These are phyloP conservation scores for Bradypodion ventrale DNA, from an alignment of 2,797 vertebrate genomes.

Conservation along the genomic window DNA sequence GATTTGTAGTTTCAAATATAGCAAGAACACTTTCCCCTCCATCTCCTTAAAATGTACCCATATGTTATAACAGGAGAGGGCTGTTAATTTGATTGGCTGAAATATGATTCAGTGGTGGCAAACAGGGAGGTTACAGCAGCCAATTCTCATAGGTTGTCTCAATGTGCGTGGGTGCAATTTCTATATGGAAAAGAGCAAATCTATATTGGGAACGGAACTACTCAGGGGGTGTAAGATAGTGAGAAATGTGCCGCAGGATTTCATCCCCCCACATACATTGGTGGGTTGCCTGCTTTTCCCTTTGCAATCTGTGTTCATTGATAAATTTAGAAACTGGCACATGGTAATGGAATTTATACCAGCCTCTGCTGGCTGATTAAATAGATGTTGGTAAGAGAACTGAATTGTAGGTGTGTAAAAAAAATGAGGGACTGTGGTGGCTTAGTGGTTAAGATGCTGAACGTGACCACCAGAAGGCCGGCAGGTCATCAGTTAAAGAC, in stretches of 20 bases:
- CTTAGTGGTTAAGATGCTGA: too few relatives aligned
- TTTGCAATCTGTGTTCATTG: background rate
- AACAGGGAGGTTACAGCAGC: slow-evolving; percentile 3
- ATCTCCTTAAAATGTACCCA: slow-evolving; percentile 11
- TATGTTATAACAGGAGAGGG: slow-evolving; percentile 11
- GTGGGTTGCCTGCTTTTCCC: background rate
- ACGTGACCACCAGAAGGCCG: too few relatives aligned
- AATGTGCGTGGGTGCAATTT: slow-evolving; percentile 20
- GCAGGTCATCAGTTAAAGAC: too few relatives aligned
- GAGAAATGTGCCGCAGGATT: background rate
- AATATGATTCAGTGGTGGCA: slow-evolving; percentile 14
- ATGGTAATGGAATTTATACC: background rate
- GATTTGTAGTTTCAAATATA: slow-evolving; percentile 54
- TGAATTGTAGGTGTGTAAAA: background rate
- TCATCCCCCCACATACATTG: background rate
- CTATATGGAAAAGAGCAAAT: background rate
- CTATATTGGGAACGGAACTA: slow-evolving; percentile 10
- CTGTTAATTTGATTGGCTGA: background rate
- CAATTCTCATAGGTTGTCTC: background rate
- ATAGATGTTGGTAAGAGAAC: background rate
- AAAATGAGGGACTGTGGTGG: too few relatives aligned
- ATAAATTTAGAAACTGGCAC: slow-evolving; percentile 25
- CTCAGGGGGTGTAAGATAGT: background rate
- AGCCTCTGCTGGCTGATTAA: background rate
- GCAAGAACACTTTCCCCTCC: slow-evolving; percentile 11